These are phyloP conservation scores for Zophobas morio DNA, from an alignment of 1,140 invertebrate species.

Conservation along the genomic window DNA sequence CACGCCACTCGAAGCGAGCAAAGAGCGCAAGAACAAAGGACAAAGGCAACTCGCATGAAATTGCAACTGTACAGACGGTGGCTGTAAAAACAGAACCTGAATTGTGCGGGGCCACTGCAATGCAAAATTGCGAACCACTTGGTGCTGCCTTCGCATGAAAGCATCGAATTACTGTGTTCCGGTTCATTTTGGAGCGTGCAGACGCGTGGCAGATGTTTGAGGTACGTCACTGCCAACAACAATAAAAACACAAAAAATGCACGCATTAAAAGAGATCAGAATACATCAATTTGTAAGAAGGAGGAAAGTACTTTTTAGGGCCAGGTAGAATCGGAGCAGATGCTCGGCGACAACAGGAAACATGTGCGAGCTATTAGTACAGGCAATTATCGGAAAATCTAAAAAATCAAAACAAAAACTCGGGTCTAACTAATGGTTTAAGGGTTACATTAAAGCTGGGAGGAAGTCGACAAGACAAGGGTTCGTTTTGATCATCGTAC, in stretches of 20 bases:
- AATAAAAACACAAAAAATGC: constrained; percentile 27
- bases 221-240: constrained; percentile 15
- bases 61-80: not conserved
- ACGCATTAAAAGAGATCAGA: constrained; percentile 32
- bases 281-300: constrained; percentile 21
- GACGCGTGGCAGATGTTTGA: constrained; percentile 52
- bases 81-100: not conserved
- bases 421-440: constrained; percentile 7
- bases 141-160: constrained; percentile 11
- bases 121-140: constrained; percentile 28
- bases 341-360: constrained; percentile 42
- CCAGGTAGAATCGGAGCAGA: constrained; percentile 47
- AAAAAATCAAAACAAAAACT: constrained; percentile 45
- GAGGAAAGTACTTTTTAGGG: constrained; percentile 37
- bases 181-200: constrained; percentile 41
- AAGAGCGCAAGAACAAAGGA: not conserved
- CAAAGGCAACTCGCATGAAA: not conserved
- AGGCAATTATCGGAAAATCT: constrained; percentile 27
- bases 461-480: constrained; percentile 24
- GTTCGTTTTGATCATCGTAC: not conserved
- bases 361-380: constrained; percentile 41
- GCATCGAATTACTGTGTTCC: constrained; percentile 46
- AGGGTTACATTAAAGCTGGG: constrained; percentile 30
- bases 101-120: not conserved
- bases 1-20: not conserved